Conservation (phyloP, 1,140 invertebrate species). For the Dreissena polymorpha region DNA sequence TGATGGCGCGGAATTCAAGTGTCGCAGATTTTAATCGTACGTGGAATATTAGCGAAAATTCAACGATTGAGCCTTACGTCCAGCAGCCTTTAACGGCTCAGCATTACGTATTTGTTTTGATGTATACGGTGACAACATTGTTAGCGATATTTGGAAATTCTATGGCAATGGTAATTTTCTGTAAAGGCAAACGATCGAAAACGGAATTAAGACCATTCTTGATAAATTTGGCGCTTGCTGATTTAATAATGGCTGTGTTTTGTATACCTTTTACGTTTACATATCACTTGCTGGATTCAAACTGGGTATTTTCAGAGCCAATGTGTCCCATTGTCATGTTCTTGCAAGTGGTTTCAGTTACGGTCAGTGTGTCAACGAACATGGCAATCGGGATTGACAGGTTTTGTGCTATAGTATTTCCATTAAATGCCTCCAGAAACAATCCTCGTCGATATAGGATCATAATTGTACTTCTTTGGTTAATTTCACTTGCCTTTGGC, state of each 20-base stretch:
- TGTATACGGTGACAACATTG: constrained; percentile 73
- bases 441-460: constrained; percentile 63
- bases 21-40: not conserved
- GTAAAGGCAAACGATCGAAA: constrained; percentile 69
- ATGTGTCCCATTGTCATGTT: constrained; percentile 78
- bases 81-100: constrained; percentile 27
- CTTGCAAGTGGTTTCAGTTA: constrained; percentile 75
- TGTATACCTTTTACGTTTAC: constrained; percentile 80
- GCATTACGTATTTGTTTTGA: constrained; percentile 64
- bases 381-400: constrained; percentile 78
- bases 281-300: constrained; percentile 63
- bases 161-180: constrained; percentile 74
- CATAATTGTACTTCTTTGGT: constrained; percentile 81
- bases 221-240: constrained; percentile 86
- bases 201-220: constrained; percentile 83
- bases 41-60: constrained; percentile 20
- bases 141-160: constrained; percentile 74
- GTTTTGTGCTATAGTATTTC: constrained; percentile 74
- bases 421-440: constrained; percentile 69
- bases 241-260: constrained; percentile 79
- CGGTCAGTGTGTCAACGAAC: constrained; percentile 77
- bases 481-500: constrained; percentile 77
- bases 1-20: constrained; percentile 10
- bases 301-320: constrained; percentile 75
- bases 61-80: not conserved